A percentile compares a stretch with the other conserved stretches of the same genome.
phyloP scores from a whole-genome alignment of 2,888 invertebrate genomes.

The Sarcophaga caerulescens region DNA sequence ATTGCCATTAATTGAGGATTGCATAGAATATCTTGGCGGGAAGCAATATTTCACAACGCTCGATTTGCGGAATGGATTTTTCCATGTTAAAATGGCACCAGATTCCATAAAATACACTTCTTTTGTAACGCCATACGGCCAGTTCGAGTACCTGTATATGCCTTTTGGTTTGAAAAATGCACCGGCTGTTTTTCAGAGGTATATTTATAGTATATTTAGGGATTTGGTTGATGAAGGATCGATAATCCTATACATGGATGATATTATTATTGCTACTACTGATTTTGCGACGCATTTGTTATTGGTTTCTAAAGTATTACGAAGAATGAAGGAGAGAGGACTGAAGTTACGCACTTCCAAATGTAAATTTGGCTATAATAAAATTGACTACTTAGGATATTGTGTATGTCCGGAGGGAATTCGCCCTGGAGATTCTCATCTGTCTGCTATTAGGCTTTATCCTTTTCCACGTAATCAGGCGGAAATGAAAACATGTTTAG shows the following conservation, averaged over 20 bases:
- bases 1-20: slow-evolving; percentile 2
- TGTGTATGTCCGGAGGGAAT: slow-evolving; percentile 40
- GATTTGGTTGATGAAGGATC: slow-evolving; percentile 2
- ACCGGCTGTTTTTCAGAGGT: not conserved
- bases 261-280: slow-evolving; percentile 16
- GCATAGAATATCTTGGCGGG: slow-evolving; percentile 4
- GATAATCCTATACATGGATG: slow-evolving; percentile 14
- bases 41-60: not conserved
- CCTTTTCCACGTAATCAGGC: slow-evolving; percentile 19
- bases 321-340: slow-evolving; percentile 16
- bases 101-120: slow-evolving; percentile 12
- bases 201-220: slow-evolving; percentile 6
- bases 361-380: slow-evolving; percentile 24
- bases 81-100: slow-evolving; percentile 18
- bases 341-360: slow-evolving; percentile 15
- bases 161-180: slow-evolving; percentile 1
- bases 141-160: slow-evolving; percentile 2
- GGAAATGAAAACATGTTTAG: slow-evolving; percentile 7
- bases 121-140: slow-evolving; percentile 1
- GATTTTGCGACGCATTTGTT: not conserved
- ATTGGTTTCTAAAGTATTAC: slow-evolving; percentile 17
- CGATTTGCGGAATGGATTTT: slow-evolving; percentile 30
- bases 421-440: slow-evolving; percentile 38
- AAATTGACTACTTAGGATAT: slow-evolving; percentile 53
- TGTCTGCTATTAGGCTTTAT: slow-evolving; percentile 45